Conservation (phyloP, 2,113 vertebrate species). For the Cardinalis cardinalis region DNA sequence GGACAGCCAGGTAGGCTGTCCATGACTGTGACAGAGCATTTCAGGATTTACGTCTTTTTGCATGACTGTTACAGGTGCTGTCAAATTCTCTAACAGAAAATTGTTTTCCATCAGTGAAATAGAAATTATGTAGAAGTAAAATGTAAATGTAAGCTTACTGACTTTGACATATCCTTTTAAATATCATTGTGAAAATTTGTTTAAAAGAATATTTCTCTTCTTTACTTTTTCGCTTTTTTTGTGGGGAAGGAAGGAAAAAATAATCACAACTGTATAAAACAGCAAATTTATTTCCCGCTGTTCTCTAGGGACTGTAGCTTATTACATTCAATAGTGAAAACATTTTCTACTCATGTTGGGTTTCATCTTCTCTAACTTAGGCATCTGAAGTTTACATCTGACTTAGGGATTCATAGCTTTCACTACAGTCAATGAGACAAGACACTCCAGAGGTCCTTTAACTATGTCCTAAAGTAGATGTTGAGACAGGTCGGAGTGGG, state of each 20-base stretch:
- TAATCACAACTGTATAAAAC: not conserved
- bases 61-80: not conserved
- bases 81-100: slow-evolving; percentile 2
- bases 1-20: not conserved
- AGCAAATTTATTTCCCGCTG: not conserved
- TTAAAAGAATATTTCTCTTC: not conserved
- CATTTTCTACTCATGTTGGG: not conserved
- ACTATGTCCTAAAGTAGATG: not conserved
- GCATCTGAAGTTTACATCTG: not conserved
- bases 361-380: not conserved
- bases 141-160: not conserved
- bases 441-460: not conserved
- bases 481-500: not conserved
- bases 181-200: not conserved
- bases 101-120: slow-evolving; percentile 6
- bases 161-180: slow-evolving; percentile 7
- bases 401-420: not conserved
- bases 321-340: not conserved
- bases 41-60: not conserved
- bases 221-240: not conserved
- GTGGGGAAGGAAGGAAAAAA: not conserved
- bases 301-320: not conserved
- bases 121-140: not conserved
- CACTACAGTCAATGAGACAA: not conserved
- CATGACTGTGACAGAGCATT: not conserved